Evolutionary conservation across 2,113 vertebrate genomes (phyloP), one percentile per base, ranked within the genome.

Genomic region (Oncorhynchus tshawytscha): DNA sequence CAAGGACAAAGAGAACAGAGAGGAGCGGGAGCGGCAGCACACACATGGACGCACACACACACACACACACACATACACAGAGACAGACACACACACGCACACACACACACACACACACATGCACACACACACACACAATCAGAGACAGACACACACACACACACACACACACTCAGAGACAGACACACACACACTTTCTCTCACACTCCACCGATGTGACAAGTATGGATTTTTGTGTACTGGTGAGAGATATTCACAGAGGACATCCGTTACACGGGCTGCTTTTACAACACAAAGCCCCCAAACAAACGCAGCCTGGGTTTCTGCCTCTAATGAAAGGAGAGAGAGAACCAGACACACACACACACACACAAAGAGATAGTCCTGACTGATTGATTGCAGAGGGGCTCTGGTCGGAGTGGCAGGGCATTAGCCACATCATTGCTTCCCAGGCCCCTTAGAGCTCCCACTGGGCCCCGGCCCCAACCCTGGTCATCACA

Each of bases 1-100:
- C 92, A 94, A 94, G 94, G 94, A 94, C 94, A 94, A 94, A 94
- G 90, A 94, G 92, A 93, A 93, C 92, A 90, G 89, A 87, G 82
- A 79, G 15, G 27, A 39, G 31, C 25, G 25, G 27, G 11, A 48
- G 73, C 72, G 72, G 83, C 48, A 65, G 60, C 20, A 79, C 88
- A 90, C 88, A 88, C 87, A 86, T 77, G 82, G 57, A 60, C 75
- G 73, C 66, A 69, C 31, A 72, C 49, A 66, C 39, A n/a, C 71
- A 62, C 39, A n/a, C 71, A 62, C 34, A 20, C 70, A 60, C 83
- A 82, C 72, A 87, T 67, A 70, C 18, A 67, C 54, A 27, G 12
- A 59, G 24, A 59, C 70, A 29, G 24, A 13, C 64, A 8, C 25
- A 25, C 34, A 39, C 25, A 27, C 39, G 11, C 39, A 45, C 39